Conservation (phyloP, 2,797 vertebrate genomes). For the Distichodus sexfasciatus region DNA sequence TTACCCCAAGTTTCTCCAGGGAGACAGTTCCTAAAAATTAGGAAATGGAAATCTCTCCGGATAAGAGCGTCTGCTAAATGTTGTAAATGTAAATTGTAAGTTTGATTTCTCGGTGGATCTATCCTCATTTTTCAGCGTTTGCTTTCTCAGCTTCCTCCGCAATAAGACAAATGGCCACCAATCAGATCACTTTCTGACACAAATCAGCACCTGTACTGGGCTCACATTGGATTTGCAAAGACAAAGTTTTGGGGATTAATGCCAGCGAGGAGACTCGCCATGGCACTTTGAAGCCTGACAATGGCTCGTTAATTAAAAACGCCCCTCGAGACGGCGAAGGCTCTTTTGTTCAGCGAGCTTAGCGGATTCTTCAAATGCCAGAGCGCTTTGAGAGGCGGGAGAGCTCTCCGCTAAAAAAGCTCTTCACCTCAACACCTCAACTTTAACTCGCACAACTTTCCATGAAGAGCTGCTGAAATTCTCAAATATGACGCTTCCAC, state of each 20-base stretch:
- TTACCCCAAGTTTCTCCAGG: too few species aligned
- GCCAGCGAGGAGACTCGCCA: slow-evolving; percentile 13
- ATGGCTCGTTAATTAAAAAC: slow-evolving; percentile 45
- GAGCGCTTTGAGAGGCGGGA: slow-evolving; percentile 27
- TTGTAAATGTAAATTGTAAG: too few species aligned
- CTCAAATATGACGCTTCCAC: neutral
- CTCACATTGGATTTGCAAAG: slow-evolving; percentile 16
- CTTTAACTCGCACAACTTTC: slow-evolving; percentile 9
- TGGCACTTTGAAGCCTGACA: slow-evolving; percentile 40
- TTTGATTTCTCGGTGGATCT: too few species aligned
- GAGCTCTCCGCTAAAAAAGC: slow-evolving; percentile 4
- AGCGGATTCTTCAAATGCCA: slow-evolving; percentile 46
- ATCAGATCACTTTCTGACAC: slow-evolving; percentile 21
- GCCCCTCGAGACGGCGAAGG: slow-evolving; percentile 29
- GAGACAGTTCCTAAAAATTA: too few species aligned
- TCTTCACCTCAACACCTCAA: slow-evolving; percentile 26
- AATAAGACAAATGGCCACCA: neutral
- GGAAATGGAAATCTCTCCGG: too few species aligned
- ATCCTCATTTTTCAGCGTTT: too few species aligned
- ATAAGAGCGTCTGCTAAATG: too few species aligned
- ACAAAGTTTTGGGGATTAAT: slow-evolving; percentile 38
- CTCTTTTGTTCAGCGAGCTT: slow-evolving; percentile 34
- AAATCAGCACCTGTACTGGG: slow-evolving; percentile 35
- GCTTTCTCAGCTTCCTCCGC: too few species aligned
- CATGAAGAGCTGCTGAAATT: neutral